These are phyloP conservation scores for Epiblema foenella DNA, from an alignment of 2,888 invertebrate species.

Conservation along the genomic window DNA sequence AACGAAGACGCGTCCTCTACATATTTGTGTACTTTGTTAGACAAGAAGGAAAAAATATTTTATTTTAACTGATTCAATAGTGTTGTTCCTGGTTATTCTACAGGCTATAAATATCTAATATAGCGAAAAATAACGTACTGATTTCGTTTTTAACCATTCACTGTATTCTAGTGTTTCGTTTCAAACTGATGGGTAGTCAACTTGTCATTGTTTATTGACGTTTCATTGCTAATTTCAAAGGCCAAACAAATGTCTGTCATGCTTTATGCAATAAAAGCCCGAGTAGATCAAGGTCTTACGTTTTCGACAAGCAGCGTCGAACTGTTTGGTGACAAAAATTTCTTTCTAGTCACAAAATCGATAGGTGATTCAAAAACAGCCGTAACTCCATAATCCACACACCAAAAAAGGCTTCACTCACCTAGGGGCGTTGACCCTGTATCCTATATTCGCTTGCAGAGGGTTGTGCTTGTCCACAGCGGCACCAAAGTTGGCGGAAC, in stretches of 20 bases:
- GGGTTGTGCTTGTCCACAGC: slow-evolving; percentile 82
- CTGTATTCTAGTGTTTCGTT: not conserved
- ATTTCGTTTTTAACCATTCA: not conserved
- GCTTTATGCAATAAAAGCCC: not conserved
- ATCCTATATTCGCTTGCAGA: slow-evolving; percentile 82
- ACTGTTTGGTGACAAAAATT: not conserved
- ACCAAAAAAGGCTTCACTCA: slow-evolving; percentile 69
- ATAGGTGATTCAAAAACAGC: not conserved
- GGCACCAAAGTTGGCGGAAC: slow-evolving; percentile 76
- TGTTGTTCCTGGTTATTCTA: slow-evolving; percentile 20
- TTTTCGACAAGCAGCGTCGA: not conserved
- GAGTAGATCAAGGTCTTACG: slow-evolving; percentile 9
- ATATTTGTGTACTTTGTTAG: slow-evolving; percentile 33
- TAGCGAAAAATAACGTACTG: slow-evolving; percentile 5
- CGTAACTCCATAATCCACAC: slow-evolving; percentile 19
- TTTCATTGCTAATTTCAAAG: not conserved
- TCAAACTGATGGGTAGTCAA: not conserved
- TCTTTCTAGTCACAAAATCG: not conserved
- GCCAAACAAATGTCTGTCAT: not conserved
- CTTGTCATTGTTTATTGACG: too few relatives aligned
- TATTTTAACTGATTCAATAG: slow-evolving; percentile 15
- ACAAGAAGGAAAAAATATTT: slow-evolving; percentile 16
- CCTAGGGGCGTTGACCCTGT: slow-evolving; percentile 87
- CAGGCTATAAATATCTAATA: not conserved
- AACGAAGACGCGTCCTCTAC: slow-evolving; percentile 45